Base-by-base conservation (phyloP, 2,113 vertebrate species). In the Anhinga rufa region DNA sequence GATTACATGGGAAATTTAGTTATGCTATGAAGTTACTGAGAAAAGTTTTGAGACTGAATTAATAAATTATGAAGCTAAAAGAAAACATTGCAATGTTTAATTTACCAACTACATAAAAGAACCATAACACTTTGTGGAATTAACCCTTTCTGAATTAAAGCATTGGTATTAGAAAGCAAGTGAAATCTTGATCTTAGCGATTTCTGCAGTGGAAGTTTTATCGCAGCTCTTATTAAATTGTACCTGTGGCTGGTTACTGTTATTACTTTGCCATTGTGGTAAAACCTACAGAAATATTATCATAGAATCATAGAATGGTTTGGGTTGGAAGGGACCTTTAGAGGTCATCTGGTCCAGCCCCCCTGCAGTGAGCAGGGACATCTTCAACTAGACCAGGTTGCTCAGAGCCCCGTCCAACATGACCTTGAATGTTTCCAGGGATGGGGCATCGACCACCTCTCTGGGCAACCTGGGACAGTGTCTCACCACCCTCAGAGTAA, bases 151-250 rank as follows among this genome's bases (percentile, higher is more conserved):
- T 70, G 32, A 86, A 62, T 8, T 51, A 78, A 83, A 81, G 7
- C 32, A 36, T 15, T 74, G 10, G 6, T 66, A 15, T 65, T 82
- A 81, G n/a, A 83, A 90, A 92, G 14, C 17, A 68, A 68, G 48
- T 64, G 65, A 83, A 90, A 51, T 44, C 48, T 94, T 71, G 13
- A n/a, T 42, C 38, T 32, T 32, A 49, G 48, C 48, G 8, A 76
- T 40, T 60, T 82, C 36, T 88, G 12, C 48, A 49, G 13, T 20
- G 34, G 31, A 88, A 91, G 58, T 7, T 42, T 72, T 36, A 64
- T 26, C 0, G 0, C 4, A 5, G 26, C 14, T 48, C 18, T 82
- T 68, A 51, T 34, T 69, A 61, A 79, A 46, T 52, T 26, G 1
- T 57, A 69, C 8, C 31, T 42, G 9, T 72, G 26, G 7, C 36